Conservation (phyloP, 2,888 invertebrate species). For the Epistrophella euchroma region DNA sequence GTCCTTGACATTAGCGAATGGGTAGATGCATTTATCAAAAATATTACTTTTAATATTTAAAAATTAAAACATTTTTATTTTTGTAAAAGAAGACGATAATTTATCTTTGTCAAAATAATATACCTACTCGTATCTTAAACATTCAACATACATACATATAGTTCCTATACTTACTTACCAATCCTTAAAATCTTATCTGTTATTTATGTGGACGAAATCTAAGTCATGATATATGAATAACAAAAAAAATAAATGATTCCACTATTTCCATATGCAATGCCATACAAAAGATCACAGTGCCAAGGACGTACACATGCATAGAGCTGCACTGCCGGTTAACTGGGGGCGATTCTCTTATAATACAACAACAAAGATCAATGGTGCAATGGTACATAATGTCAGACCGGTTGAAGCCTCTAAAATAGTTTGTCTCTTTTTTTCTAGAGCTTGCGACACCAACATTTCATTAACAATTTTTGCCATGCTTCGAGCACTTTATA, state of each 20-base stretch:
- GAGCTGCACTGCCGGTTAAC: slow-evolving; percentile 12
- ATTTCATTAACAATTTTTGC: slow-evolving; percentile 69
- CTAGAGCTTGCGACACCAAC: slow-evolving; percentile 61
- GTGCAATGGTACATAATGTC: slow-evolving; percentile 49
- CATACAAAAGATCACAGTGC: slow-evolving; percentile 66
- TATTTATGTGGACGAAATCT: slow-evolving; percentile 33
- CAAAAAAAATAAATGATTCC: slow-evolving; percentile 37
- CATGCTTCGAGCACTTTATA: slow-evolving; percentile 15
- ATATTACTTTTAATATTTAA: too few species aligned
- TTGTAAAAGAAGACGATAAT: slow-evolving; percentile 4
- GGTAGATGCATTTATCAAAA: too few species aligned
- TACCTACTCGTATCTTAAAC: too few species aligned
- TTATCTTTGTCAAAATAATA: slow-evolving; percentile 21
- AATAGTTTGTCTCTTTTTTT: slow-evolving; percentile 44
- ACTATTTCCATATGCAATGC: slow-evolving; percentile 27
- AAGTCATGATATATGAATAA: slow-evolving; percentile 7
- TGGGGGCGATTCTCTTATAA: slow-evolving; percentile 46
- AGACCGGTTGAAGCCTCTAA: slow-evolving; percentile 64
- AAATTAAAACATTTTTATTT: neutral
- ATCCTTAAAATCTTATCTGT: slow-evolving; percentile 28
- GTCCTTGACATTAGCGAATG: too few species aligned
- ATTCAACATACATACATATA: too few species aligned
- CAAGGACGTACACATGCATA: slow-evolving; percentile 59
- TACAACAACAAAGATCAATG: slow-evolving; percentile 59
- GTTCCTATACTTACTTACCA: neutral